Percentiles rank a stretch among this genome's conserved stretches.
Evolutionary conservation across 2,113 vertebrate genomes (phyloP).

Genomic region (Tyrannus savana): DNA sequence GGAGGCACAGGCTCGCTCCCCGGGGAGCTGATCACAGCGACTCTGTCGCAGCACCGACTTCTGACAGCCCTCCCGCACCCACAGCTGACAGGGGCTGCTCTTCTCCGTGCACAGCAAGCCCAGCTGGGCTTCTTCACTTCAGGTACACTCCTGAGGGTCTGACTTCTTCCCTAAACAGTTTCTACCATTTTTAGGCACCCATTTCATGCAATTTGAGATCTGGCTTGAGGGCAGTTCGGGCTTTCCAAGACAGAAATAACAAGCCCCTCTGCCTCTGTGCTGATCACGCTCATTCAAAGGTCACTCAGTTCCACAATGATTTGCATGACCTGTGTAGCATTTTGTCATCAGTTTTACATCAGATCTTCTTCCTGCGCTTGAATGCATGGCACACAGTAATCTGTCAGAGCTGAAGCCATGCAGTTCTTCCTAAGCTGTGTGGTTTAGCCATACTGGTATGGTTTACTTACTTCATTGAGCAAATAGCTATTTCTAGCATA

Average conservation of each 20-base stretch:
- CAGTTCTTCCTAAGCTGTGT: background rate
- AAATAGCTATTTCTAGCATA: background rate
- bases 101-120: background rate
- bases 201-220: background rate
- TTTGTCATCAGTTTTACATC: background rate
- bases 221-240: background rate
- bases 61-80: background rate
- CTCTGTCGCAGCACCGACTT: background rate
- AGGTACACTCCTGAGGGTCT: background rate
- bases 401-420: background rate
- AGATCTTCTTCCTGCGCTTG: background rate
- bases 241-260: background rate
- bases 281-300: background rate
- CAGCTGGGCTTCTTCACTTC: background rate
- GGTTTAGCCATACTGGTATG: background rate
- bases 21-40: rapidly evolving
- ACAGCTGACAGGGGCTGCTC: rapidly evolving
- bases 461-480: background rate
- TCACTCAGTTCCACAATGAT: background rate
- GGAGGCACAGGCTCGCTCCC: background rate
- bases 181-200: background rate
- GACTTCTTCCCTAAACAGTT: background rate
- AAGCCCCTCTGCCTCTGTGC: background rate
- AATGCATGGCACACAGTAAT: background rate
- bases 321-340: background rate